These are phyloP conservation scores for Esperia sulphurella DNA, from an alignment of 2,888 invertebrate species.

Conservation along the genomic window DNA sequence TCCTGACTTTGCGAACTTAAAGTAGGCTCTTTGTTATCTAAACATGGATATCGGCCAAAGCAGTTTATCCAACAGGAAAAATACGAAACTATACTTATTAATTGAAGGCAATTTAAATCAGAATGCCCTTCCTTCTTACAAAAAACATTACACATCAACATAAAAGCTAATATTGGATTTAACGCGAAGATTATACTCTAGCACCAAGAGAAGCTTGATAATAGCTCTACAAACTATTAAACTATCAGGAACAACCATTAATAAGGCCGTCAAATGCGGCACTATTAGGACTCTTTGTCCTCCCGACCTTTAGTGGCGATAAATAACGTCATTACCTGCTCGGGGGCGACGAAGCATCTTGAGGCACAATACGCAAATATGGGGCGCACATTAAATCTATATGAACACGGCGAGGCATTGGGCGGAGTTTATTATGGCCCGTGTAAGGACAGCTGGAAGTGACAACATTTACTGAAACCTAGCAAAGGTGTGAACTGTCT, in stretches of 20 bases:
- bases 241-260: constrained; percentile 6
- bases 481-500: not conserved
- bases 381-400: constrained; percentile 61
- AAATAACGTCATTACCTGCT: constrained; percentile 75
- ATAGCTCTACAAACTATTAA: constrained; percentile 7
- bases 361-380: constrained; percentile 69
- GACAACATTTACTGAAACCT: too few relatives aligned
- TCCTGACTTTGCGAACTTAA: too few relatives aligned
- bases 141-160: not conserved
- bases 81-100: too few relatives aligned
- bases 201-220: not conserved
- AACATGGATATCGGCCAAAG: too few relatives aligned
- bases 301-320: constrained; percentile 52
- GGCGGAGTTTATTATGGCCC: constrained; percentile 48
- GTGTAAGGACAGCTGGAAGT: not conserved
- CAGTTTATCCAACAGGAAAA: too few relatives aligned
- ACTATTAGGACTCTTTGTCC: constrained; percentile 7
- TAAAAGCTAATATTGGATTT: not conserved
- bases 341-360: constrained; percentile 55
- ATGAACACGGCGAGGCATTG: constrained; percentile 53
- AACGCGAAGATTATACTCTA: not conserved
- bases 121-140: too few relatives aligned
- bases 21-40: too few relatives aligned
- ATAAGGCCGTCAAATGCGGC: constrained; percentile 5
- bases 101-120: too few relatives aligned